Base-by-base conservation (phyloP, 2,888 invertebrate species). In the Hermaeophaga mercurialis region DNA sequence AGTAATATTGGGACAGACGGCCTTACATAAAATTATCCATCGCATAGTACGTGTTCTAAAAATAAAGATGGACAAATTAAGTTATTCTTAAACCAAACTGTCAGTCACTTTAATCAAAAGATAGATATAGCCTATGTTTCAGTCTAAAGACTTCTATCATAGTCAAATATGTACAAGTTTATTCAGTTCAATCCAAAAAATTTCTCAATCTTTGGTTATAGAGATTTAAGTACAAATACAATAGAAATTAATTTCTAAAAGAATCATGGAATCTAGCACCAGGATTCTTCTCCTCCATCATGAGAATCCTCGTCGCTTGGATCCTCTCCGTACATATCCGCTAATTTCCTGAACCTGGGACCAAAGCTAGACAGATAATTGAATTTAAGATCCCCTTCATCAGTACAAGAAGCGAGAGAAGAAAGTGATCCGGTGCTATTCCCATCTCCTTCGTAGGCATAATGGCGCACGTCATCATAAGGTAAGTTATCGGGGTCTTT, bases 371-470 rank as follows among this genome's bases (percentile, higher is more conserved):
- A 92, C 68, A 96, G 80, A 75, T 96, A 94, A 79, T 95, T 95
- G 80, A 96, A 96, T 76, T 94, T 93, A 68, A 94, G 83, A 79
- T 94, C 94, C 59, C 71, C 72, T 39, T 73, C 73, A 44, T 74
- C 73, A 18, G 73, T 73, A 54, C 92, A 92, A 69, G 94, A 94
- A 63, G 94, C 94, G 66, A 95, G 81, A 38, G 94, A 94, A 47
- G 96, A 96, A 15, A 97, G 83, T 7, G 95, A 95, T 64, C 96
- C 96, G 64, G 91, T 92, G 26, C 81, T 82, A 75, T 95, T 95
- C 66, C 95, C 95, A 75, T 94, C 94, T 39, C 97, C 97, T 80
- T 99, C 98, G 75, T 97, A 98, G 54, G 95, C 96, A 78, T 97
- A 99, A 78, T 98, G 94, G 56, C 97, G 86, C 14, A 98, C 92